Conservation (phyloP, 35 echinoderm and acorn worm species). For the Heliocidaris tuberculata region DNA sequence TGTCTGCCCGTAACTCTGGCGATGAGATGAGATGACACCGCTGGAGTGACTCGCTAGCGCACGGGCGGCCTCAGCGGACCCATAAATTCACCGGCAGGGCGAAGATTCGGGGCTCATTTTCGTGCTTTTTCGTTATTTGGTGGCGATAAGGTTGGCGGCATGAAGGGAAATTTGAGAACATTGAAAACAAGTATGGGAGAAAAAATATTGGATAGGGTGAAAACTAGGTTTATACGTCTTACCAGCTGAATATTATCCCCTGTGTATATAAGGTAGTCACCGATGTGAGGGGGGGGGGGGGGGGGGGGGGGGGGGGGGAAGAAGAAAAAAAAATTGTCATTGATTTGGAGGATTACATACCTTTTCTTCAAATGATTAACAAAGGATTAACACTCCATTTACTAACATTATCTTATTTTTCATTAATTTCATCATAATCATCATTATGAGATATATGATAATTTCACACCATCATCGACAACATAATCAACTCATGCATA, state of each 20-base stretch:
- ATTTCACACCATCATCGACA: too few relatives aligned
- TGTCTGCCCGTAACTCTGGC: not conserved
- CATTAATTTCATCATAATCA: too few relatives aligned
- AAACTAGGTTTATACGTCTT: not conserved
- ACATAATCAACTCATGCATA: too few relatives aligned
- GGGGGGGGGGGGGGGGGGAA: too few relatives aligned
- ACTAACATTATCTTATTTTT: too few relatives aligned
- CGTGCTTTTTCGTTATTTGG: not conserved
- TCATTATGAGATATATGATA: too few relatives aligned
- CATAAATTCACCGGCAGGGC: conserved; percentile 21
- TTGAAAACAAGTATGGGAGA: not conserved
- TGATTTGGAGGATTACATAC: too few relatives aligned
- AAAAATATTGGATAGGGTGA: not conserved
- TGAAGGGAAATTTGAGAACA: not conserved
- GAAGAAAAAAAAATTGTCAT: too few relatives aligned
- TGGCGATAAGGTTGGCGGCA: not conserved
- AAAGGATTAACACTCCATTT: too few relatives aligned
- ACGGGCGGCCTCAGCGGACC: not conserved
- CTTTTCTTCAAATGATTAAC: too few relatives aligned
- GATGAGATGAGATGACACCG: not conserved
- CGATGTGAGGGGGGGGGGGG: too few relatives aligned
- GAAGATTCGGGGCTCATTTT: not conserved
- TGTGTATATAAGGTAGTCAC: too few relatives aligned
- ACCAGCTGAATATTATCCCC: not conserved
- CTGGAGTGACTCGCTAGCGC: not conserved